Evolutionary conservation across 1,140 invertebrate species (phyloP).

Genomic region (Lucilia sericata): DNA sequence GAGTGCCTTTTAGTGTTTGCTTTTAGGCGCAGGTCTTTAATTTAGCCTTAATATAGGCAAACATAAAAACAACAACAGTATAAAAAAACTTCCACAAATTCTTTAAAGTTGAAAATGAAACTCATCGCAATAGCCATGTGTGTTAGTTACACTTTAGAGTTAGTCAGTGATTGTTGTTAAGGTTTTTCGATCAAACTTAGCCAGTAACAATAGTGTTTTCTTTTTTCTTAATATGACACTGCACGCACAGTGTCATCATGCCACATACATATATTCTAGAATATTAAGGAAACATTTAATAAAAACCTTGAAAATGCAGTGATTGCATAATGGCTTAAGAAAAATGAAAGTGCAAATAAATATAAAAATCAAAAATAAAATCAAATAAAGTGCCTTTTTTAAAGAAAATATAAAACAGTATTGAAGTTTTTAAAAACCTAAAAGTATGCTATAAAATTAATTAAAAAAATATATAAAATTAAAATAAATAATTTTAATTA

Average conservation of each 20-base stretch:
- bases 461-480: too few relatives aligned
- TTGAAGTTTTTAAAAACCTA: background rate
- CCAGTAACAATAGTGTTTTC: background rate
- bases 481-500: too few relatives aligned
- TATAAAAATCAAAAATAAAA: background rate
- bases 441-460: slow-evolving; percentile 32
- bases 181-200: background rate
- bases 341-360: background rate
- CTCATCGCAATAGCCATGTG: background rate
- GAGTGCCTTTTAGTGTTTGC: slow-evolving; percentile 20
- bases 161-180: slow-evolving; percentile 24
- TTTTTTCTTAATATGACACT: background rate
- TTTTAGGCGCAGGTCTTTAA: slow-evolving; percentile 42
- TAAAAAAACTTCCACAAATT: background rate
- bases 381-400: background rate
- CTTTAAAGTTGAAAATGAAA: slow-evolving; percentile 3
- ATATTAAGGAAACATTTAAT: background rate
- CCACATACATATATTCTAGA: background rate
- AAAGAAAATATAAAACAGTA: background rate
- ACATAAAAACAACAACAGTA: background rate
- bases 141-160: slow-evolving; percentile 32
- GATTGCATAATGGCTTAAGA: slow-evolving; percentile 17
- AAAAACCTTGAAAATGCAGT: slow-evolving; percentile 24
- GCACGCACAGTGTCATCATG: background rate
- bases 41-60: slow-evolving; percentile 39